Conservation (phyloP, 2,888 invertebrate genomes). For the Tolmerus cingulatus region DNA sequence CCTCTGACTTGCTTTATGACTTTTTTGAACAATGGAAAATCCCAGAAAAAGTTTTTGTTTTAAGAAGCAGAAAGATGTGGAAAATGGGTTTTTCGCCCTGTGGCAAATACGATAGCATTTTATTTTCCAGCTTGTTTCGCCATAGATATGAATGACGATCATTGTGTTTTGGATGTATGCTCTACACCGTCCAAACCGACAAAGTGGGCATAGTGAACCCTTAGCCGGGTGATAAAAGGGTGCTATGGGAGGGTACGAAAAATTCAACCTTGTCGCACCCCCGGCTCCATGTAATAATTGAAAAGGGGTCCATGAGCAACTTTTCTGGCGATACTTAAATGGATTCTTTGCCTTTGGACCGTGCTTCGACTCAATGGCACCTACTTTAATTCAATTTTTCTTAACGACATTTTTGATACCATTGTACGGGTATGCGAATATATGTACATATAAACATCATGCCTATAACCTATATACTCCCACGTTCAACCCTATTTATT, state of each 20-base stretch:
- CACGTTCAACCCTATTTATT: too few relatives aligned
- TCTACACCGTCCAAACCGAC: not conserved
- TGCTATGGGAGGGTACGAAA: not conserved
- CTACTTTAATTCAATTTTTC: not conserved
- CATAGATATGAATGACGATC: slow-evolving; percentile 14
- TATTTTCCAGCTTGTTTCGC: slow-evolving; percentile 27
- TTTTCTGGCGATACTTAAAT: not conserved
- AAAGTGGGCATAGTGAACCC: not conserved
- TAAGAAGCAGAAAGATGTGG: slow-evolving; percentile 1
- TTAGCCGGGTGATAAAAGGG: not conserved
- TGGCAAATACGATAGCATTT: slow-evolving; percentile 43
- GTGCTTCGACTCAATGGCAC: not conserved
- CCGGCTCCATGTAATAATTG: not conserved
- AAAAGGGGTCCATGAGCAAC: not conserved
- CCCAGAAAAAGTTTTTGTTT: slow-evolving; percentile 36
- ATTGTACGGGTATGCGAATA: not conserved
- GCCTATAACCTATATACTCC: too few relatives aligned
- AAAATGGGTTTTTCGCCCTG: slow-evolving; percentile 42
- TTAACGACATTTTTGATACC: not conserved
- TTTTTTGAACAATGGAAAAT: slow-evolving; percentile 15
- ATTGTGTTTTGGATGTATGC: not conserved
- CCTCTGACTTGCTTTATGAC: slow-evolving; percentile 36
- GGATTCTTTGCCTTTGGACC: not conserved
- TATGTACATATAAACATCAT: too few relatives aligned
- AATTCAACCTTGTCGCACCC: not conserved